Evolutionary conservation across 1,140 invertebrate species (phyloP), one percentile per base, ranked within the genome.

Genomic region (Aphelinus certus): DNA sequence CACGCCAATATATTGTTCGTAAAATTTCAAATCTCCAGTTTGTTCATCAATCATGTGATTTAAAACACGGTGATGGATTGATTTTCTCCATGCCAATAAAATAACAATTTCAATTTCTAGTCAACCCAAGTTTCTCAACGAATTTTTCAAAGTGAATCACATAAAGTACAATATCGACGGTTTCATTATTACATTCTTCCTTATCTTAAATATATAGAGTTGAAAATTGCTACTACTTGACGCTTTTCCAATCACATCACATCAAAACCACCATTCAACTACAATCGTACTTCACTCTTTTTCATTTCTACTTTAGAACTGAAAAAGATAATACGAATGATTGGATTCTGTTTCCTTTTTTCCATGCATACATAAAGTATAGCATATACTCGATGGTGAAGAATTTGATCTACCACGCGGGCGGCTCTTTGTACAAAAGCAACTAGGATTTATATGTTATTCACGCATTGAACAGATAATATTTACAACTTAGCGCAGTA

Each of bases 381-480:
- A 26, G 57, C 9, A 72, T 51, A 65, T 58, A 58, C 46, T 53
- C 57, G 26, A 68, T 69, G 51, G 73, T 69, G 69, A 69, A 75
- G 9, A 49, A 60, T 71, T 49, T 47, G 26, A 26, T 26, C 43
- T 70, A 60, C 10, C n/a, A 55, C 66, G 71, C 48, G 62, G 56
- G 74, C 62, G 60, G 75, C 69, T 67, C 55, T 76, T 76, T 76
- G 75, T 76, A 76, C 75, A 76, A 76, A 76, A 76, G 69, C 75
- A 71, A 62, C 69, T 76, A 71, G 56, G 10, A 63, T 72, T 72
- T 72, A 67, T 61, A 61, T 67, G n/a, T 71, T 76, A 71, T 67
- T 67, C 69, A 76, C 69, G 75, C 75, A 57, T 65, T 72, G 58
- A 76, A 76, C 57, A 62, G 69, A 55, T 57, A 71, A 49, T 76